A percentile compares a stretch with the other conserved stretches of the same genome.
These are phyloP conservation scores for Toxotes lorentzi DNA, from an alignment of 2,797 vertebrate species.

Conservation along the genomic window DNA sequence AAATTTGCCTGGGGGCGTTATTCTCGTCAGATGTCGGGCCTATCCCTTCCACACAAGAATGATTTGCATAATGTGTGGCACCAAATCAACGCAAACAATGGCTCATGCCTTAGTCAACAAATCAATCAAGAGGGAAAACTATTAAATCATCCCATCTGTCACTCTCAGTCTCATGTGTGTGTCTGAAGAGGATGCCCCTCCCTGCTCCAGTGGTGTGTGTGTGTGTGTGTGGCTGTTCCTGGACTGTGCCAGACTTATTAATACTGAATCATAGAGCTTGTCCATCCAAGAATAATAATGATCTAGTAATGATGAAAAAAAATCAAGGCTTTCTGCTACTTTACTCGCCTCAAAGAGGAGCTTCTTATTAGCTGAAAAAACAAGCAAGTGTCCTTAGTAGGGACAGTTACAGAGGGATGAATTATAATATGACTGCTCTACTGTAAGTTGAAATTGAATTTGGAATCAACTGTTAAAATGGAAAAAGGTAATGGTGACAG, in stretches of 20 bases:
- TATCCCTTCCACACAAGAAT: conserved; percentile 14
- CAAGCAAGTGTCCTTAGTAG: neutral
- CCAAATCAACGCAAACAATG: conserved; percentile 47
- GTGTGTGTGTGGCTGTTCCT: conserved; percentile 22
- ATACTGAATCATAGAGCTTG: conserved; percentile 62
- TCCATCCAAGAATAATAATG: conserved; percentile 68
- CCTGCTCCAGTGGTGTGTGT: conserved; percentile 27
- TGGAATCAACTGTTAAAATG: neutral
- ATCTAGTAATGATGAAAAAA: conserved; percentile 52
- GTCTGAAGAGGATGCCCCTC: conserved; percentile 48
- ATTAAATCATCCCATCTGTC: conserved; percentile 66
- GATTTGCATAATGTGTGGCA: conserved; percentile 23
- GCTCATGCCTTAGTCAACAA: conserved; percentile 44
- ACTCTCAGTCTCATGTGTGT: conserved; percentile 20
- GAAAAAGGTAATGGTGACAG: neutral
- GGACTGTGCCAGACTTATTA: conserved; percentile 46
- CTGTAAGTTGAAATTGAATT: neutral
- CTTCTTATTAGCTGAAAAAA: conserved; percentile 17
- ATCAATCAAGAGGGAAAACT: conserved; percentile 48
- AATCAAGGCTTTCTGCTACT: conserved; percentile 41
- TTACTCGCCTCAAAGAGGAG: conserved; percentile 29
- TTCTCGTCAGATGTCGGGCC: conserved; percentile 8
- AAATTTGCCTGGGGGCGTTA: neutral
- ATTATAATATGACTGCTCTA: neutral
- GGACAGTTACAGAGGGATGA: neutral